Evolutionary conservation across 2,888 invertebrate genomes (phyloP), one percentile per base, ranked within the genome.

Genomic region (Leptinotarsa peninsularis): DNA sequence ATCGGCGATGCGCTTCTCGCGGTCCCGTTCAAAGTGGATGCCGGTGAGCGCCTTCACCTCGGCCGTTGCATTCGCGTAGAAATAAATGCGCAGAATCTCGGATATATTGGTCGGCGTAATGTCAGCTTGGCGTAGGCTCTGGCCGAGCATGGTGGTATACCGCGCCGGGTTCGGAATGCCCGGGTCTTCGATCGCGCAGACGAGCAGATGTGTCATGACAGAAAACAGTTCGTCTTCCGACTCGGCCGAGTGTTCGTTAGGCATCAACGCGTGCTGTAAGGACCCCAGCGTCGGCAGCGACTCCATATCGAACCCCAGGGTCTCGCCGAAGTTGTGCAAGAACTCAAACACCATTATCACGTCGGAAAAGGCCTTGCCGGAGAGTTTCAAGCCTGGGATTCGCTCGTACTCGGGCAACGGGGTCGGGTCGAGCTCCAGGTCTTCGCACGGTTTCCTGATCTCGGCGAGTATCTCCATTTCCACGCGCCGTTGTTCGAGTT

Each of bases 311-410:
- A 98, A 97, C 72, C 97, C 98, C 2, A 99, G 90, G 0, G 97
- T 96, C 88, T 96, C 96, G 70, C 96, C 97, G 86, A 99, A 99
- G 89, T 98, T 98, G 84, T 98, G 95, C 81, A 98, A 90, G 87
- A 99, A 99, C 90, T 99, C 98, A 85, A 95, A 95, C n/a, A 97
- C 95, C 94, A 98, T 98, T 27, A 99, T 90, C 63, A 95, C 91
- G 88, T 98, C 96, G 0, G 96, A 95, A 90, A 98, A 96, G 0
- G 98, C 97, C 85, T 95, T 93, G 0, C 97, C 97, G 1, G 95
- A 91, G 71, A 99, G 89, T 85, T 86, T 87, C 66, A 88, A 78
- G 17, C 87, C 87, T 0, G 94, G 93, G 81, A 98, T 93, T 80
- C 97, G 91, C 73, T 93, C 92, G 72, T 95, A 89, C 4, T 91